phyloP scores from a whole-genome alignment of 2,888 invertebrate species.

The Calameuta filiformis region DNA sequence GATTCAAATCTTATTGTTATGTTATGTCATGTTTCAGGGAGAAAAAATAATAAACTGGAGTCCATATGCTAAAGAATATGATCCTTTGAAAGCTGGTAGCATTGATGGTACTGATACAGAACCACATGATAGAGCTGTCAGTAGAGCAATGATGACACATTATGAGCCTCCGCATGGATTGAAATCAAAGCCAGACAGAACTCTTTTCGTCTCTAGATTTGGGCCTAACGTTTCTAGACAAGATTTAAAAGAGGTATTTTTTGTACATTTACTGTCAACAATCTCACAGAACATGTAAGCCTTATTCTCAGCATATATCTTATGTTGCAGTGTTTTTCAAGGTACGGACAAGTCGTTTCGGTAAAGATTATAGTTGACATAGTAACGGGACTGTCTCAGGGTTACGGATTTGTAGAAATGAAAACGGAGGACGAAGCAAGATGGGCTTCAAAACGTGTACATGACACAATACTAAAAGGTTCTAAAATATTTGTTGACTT shows the following conservation, averaged over 20 bases:
- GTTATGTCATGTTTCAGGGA: constrained; percentile 19
- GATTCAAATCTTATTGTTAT: neutral
- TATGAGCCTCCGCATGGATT: constrained; percentile 76
- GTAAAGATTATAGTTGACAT: constrained; percentile 74
- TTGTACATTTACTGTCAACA: neutral
- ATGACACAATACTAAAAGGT: constrained; percentile 75
- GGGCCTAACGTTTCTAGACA: constrained; percentile 75
- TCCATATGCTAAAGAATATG: constrained; percentile 73
- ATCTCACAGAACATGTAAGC: neutral
- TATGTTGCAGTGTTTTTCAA: constrained; percentile 74
- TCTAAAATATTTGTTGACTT: constrained; percentile 80
- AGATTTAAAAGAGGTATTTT: constrained; percentile 66
- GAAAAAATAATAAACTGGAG: constrained; percentile 65
- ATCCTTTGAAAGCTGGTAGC: constrained; percentile 86
- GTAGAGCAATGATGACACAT: constrained; percentile 76
- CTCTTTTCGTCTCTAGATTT: constrained; percentile 81
- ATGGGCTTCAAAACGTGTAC: constrained; percentile 72
- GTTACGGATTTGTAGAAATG: constrained; percentile 90
- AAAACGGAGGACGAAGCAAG: constrained; percentile 72
- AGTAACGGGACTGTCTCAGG: constrained; percentile 84
- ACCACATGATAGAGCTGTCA: constrained; percentile 83
- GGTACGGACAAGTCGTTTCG: constrained; percentile 73
- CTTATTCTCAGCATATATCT: constrained; percentile 46
- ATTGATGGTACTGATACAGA: constrained; percentile 87
- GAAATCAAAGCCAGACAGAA: constrained; percentile 76